A percentile compares a stretch with the other conserved stretches of the same genome.
Conservation (phyloP, 2,888 invertebrate species). For the Lithophane leautieri region DNA sequence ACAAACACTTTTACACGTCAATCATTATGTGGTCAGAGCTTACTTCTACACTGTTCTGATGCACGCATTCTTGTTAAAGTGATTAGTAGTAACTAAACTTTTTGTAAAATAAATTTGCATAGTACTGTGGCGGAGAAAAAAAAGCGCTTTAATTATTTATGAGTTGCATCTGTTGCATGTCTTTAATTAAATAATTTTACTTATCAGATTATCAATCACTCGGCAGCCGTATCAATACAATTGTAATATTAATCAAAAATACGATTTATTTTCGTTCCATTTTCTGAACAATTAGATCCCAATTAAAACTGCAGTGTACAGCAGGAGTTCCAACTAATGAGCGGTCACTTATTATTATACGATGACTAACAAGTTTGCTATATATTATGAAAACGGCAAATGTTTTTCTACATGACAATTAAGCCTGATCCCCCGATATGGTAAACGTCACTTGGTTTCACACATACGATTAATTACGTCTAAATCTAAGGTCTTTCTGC, state of each 20-base stretch:
- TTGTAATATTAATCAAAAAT: background rate
- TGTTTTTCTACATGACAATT: slow-evolving; percentile 51
- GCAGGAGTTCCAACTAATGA: slow-evolving; percentile 28
- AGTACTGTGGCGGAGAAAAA: background rate
- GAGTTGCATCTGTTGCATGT: background rate
- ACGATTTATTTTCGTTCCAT: background rate
- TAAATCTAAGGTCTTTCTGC: slow-evolving; percentile 54
- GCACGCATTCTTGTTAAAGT: background rate
- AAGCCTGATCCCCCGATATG: slow-evolving; percentile 41
- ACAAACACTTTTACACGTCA: too few species aligned
- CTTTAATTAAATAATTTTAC: background rate
- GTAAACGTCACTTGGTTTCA: slow-evolving; percentile 62
- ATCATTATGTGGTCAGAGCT: too few species aligned
- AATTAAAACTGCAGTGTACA: slow-evolving; percentile 27
- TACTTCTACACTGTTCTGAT: background rate
- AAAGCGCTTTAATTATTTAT: background rate
- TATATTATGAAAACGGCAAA: slow-evolving; percentile 47
- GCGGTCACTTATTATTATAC: background rate
- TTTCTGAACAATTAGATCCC: slow-evolving; percentile 10
- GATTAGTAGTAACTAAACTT: background rate
- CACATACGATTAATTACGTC: slow-evolving; percentile 67
- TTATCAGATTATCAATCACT: background rate
- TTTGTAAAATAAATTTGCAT: background rate
- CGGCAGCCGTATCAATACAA: background rate
- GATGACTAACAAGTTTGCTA: slow-evolving; percentile 26